These are phyloP conservation scores for Tychaedon coryphoeus DNA, from an alignment of 2,113 vertebrate species.

Conservation along the genomic window DNA sequence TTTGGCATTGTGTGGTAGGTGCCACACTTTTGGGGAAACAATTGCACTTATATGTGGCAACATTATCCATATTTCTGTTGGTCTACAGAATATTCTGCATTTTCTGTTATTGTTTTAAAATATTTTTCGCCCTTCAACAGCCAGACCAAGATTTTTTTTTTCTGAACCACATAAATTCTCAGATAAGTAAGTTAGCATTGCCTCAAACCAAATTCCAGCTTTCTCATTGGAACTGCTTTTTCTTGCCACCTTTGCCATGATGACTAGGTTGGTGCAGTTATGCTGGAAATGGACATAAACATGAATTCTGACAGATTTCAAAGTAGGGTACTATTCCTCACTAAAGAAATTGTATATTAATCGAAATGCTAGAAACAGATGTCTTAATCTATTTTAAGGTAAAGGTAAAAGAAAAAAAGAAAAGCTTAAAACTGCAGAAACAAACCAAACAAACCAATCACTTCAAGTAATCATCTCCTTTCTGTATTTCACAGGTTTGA, in stretches of 20 bases:
- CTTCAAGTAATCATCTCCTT: neutral
- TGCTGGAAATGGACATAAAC: neutral
- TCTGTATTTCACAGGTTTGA: slow-evolving; percentile 54
- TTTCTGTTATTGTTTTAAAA: neutral
- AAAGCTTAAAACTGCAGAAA: neutral
- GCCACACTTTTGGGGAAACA: neutral
- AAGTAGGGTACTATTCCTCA: neutral
- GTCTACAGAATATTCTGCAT: neutral
- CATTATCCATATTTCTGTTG: neutral
- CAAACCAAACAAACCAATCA: neutral
- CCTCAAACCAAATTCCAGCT: neutral
- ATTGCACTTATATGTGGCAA: neutral
- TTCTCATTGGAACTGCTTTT: neutral
- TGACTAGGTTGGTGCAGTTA: neutral
- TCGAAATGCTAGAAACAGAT: neutral
- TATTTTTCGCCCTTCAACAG: neutral
- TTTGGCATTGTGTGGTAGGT: neutral
- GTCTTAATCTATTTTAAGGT: neutral
- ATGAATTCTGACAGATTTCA: neutral
- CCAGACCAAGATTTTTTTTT: neutral
- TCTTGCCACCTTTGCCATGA: neutral
- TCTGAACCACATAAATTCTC: neutral
- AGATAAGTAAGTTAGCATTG: neutral
- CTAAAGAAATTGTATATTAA: neutral
- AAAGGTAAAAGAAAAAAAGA: neutral